phyloP scores from a whole-genome alignment of 2,797 vertebrate species.

The Mergus octosetaceus region DNA sequence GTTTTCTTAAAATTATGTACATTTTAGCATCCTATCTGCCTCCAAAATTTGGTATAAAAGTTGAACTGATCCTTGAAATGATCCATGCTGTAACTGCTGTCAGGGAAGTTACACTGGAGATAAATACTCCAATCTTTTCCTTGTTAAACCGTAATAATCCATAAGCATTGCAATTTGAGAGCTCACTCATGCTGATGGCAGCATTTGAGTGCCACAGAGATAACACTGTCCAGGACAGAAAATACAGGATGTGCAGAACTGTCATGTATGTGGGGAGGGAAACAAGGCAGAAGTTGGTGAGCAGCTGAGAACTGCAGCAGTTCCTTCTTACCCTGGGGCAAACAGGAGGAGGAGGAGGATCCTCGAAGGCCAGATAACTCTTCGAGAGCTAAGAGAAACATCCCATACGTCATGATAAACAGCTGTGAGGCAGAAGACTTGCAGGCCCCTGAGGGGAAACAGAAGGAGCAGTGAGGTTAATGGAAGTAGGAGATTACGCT shows the following conservation, averaged over 20 bases:
- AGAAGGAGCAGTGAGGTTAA: constrained; percentile 53
- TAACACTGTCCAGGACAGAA: background rate
- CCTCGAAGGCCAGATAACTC: background rate
- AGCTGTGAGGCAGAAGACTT: constrained; percentile 9
- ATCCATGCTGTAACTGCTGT: background rate
- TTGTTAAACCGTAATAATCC: background rate
- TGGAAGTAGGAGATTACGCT: constrained; percentile 40
- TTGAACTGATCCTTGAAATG: background rate
- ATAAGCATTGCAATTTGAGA: background rate
- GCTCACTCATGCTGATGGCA: background rate
- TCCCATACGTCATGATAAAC: background rate
- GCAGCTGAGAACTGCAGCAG: constrained; percentile 21
- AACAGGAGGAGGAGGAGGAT: background rate
- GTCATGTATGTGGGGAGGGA: background rate
- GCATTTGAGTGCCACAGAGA: background rate
- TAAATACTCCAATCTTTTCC: background rate
- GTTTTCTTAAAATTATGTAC: background rate
- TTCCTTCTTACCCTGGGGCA: background rate
- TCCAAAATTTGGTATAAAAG: too few relatives aligned
- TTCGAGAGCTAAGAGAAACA: background rate
- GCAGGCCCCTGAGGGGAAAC: background rate
- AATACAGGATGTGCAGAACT: background rate
- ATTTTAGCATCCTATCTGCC: too few relatives aligned
- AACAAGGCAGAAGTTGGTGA: background rate
- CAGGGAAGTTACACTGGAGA: background rate